phyloP scores from a whole-genome alignment of 2,113 vertebrate species.

The Laterallus jamaicensis region DNA sequence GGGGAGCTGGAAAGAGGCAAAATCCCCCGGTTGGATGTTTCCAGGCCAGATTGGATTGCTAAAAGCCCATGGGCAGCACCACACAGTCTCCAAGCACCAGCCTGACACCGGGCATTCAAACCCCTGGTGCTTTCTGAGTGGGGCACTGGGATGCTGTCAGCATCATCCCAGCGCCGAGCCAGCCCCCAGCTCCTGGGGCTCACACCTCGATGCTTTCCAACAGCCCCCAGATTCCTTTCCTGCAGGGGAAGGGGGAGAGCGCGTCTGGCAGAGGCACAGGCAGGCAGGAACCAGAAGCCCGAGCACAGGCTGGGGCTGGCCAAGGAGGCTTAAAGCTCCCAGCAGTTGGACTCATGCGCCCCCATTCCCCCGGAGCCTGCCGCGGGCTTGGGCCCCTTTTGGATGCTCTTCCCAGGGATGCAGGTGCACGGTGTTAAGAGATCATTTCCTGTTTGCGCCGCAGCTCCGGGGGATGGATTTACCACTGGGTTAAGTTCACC shows the following conservation, averaged over 20 bases:
- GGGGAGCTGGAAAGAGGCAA: background rate
- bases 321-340: background rate
- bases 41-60: background rate
- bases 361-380: background rate
- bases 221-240: background rate
- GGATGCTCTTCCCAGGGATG: constrained; percentile 54
- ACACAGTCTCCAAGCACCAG: background rate
- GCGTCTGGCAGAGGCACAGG: background rate
- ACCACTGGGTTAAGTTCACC: background rate
- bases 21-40: background rate
- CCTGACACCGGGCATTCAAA: accelerated
- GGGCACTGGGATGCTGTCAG: background rate
- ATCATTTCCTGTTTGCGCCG: constrained; percentile 57
- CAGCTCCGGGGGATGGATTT: constrained; percentile 63
- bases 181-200: background rate
- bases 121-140: accelerated
- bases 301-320: background rate
- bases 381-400: constrained; percentile 27
- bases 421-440: constrained; percentile 65
- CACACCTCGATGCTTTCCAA: accelerated
- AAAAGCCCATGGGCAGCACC: background rate
- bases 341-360: background rate
- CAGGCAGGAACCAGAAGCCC: constrained; percentile 26
- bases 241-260: background rate
- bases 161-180: background rate